A percentile compares a stretch with the other conserved stretches of the same genome.
phyloP scores from a whole-genome alignment of 92 coral and sea anemone species.

The Desmophyllum pertusum region DNA sequence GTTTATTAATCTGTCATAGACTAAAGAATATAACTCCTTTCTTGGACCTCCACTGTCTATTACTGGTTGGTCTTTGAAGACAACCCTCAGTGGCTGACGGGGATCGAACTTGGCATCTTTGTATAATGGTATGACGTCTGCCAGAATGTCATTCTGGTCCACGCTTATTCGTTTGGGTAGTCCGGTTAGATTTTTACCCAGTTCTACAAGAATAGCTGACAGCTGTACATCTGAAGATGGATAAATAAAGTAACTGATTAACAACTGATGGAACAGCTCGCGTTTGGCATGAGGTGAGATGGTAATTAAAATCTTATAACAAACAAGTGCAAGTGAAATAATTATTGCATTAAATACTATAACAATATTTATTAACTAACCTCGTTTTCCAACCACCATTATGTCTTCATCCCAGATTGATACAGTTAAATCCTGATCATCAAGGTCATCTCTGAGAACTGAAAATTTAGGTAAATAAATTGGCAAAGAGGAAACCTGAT shows the following conservation, averaged over 20 bases:
- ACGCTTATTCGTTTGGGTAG: conserved; percentile 21
- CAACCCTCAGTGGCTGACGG: background rate
- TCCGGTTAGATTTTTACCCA: conserved; percentile 41
- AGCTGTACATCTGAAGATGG: conserved; percentile 31
- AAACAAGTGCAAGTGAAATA: too few relatives aligned
- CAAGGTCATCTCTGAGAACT: too few relatives aligned
- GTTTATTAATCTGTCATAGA: too few relatives aligned
- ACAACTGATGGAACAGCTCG: background rate
- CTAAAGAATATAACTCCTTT: background rate
- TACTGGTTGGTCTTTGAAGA: conserved; percentile 13
- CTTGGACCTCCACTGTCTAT: conserved; percentile 14
- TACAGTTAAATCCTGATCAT: too few relatives aligned
- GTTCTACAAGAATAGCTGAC: conserved; percentile 42
- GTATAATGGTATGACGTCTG: conserved; percentile 9
- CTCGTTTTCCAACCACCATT: too few relatives aligned
- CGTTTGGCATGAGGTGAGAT: too few relatives aligned
- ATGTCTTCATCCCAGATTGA: too few relatives aligned
- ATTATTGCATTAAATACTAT: too few relatives aligned
- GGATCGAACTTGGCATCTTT: conserved; percentile 13
- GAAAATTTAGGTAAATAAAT: too few relatives aligned
- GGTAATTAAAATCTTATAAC: too few relatives aligned
- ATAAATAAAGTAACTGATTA: background rate
- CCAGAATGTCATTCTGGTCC: conserved; percentile 32
- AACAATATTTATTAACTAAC: too few relatives aligned
- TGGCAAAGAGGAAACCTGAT: too few relatives aligned